These are phyloP conservation scores for Crocuta crocuta DNA, from an alignment of 2,113 vertebrate genomes.

Conservation along the genomic window DNA sequence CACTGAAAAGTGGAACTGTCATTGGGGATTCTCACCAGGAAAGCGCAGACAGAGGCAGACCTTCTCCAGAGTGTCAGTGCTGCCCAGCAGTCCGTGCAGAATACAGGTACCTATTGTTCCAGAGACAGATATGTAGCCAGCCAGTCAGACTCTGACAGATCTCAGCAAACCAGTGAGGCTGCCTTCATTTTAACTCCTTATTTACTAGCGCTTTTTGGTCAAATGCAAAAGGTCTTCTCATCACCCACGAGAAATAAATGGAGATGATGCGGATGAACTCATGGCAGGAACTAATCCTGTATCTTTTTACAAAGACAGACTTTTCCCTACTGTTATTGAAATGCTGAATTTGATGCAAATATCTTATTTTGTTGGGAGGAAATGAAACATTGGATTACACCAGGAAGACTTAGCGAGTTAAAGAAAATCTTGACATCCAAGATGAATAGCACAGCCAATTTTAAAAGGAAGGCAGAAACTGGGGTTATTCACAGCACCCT, in stretches of 20 bases:
- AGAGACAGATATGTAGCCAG: constrained; percentile 91
- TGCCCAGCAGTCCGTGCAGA: constrained; percentile 89
- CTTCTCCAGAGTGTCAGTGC: constrained; percentile 86
- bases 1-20: constrained; percentile 85
- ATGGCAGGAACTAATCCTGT: constrained; percentile 16
- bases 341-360: constrained; percentile 63
- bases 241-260: constrained; percentile 62
- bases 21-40: constrained; percentile 88
- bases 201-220: constrained; percentile 84
- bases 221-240: constrained; percentile 76
- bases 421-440: constrained; percentile 46
- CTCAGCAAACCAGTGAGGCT: constrained; percentile 90
- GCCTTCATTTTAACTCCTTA: constrained; percentile 90
- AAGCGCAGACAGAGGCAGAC: constrained; percentile 85
- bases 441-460: constrained; percentile 30
- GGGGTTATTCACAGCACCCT: background rate
- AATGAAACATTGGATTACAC: constrained; percentile 47
- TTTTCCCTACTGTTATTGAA: constrained; percentile 43
- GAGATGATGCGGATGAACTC: constrained; percentile 53
- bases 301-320: constrained; percentile 51
- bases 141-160: constrained; percentile 91
- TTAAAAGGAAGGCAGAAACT: constrained; percentile 18
- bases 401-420: background rate
- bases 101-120: constrained; percentile 93
- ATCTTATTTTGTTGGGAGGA: constrained; percentile 52